Conservation (phyloP, 1,140 invertebrate genomes). For the Hyles vespertilio region DNA sequence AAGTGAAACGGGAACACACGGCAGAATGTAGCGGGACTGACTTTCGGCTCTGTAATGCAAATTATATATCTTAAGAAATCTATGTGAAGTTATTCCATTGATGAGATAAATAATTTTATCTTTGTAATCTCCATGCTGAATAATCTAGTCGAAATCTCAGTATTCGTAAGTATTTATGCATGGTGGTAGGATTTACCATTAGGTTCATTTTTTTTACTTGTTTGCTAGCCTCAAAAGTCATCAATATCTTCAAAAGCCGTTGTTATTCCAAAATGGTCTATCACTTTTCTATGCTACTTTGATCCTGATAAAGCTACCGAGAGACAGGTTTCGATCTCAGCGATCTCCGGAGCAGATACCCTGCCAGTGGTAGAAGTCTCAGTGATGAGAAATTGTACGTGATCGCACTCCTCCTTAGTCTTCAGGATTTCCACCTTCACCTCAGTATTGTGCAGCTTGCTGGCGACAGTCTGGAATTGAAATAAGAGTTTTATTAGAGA, state of each 20-base stretch:
- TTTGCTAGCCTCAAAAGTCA: too few species aligned
- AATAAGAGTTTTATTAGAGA: too few species aligned
- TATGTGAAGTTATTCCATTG: too few species aligned
- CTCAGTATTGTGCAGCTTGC: slow-evolving; percentile 92
- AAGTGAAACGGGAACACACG: slow-evolving; percentile 96
- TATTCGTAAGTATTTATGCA: too few species aligned
- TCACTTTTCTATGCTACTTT: too few species aligned
- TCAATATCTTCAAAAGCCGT: too few species aligned
- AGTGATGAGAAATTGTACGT: slow-evolving; percentile 95
- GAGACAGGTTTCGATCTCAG: slow-evolving; percentile 84
- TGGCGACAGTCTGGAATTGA: slow-evolving; percentile 87
- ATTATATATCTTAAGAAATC: not conserved
- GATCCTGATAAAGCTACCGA: slow-evolving; percentile 71
- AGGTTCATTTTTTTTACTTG: too few species aligned
- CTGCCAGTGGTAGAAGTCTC: slow-evolving; percentile 83
- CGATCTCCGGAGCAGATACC: slow-evolving; percentile 79
- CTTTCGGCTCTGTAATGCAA: slow-evolving; percentile 87
- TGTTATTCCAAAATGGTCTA: too few species aligned
- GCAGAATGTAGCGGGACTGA: slow-evolving; percentile 94
- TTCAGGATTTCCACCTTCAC: slow-evolving; percentile 93
- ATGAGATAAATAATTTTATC: too few species aligned
- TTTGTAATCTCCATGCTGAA: too few species aligned
- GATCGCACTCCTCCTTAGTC: slow-evolving; percentile 91
- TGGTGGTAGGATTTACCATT: too few species aligned
- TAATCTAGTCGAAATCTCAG: too few species aligned